phyloP scores from a whole-genome alignment of 2,888 invertebrate genomes.

The Imbricaverruca yamaguchii region DNA sequence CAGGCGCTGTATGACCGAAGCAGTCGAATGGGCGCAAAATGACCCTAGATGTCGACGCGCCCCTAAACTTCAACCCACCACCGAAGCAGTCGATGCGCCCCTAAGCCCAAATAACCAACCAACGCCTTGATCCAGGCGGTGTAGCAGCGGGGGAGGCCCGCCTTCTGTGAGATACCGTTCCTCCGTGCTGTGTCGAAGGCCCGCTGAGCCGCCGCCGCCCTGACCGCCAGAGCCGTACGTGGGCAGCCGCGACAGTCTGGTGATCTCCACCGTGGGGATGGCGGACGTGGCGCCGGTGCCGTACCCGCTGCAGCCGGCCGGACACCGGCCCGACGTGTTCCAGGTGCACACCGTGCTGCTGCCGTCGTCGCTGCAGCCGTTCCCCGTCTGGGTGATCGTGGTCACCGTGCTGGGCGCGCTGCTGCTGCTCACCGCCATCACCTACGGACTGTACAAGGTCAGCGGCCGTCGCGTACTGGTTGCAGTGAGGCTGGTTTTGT shows the following conservation, averaged over 20 bases:
- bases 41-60: no score
- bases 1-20: no score
- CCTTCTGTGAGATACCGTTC: no score
- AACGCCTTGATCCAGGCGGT: no score
- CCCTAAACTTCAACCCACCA: no score
- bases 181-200: no score
- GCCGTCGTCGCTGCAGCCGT: conserved; percentile 59
- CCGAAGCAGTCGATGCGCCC: no score
- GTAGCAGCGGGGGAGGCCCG: no score
- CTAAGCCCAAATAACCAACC: no score
- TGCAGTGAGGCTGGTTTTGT: no score
- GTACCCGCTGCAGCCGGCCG: conserved; percentile 48
- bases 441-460: conserved; percentile 74
- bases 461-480: background rate
- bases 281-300: conserved; percentile 51
- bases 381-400: conserved; percentile 75
- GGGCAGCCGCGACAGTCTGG: conserved; percentile 70
- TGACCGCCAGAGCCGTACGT: conserved; percentile 62
- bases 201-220: background rate
- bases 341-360: conserved; percentile 64
- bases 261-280: conserved; percentile 67
- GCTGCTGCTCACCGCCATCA: conserved; percentile 68
- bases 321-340: conserved; percentile 72
- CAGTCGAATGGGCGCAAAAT: no score
- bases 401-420: conserved; percentile 76